These are phyloP conservation scores for Heterotis niloticus DNA, from an alignment of 2,113 vertebrate genomes.

Conservation along the genomic window DNA sequence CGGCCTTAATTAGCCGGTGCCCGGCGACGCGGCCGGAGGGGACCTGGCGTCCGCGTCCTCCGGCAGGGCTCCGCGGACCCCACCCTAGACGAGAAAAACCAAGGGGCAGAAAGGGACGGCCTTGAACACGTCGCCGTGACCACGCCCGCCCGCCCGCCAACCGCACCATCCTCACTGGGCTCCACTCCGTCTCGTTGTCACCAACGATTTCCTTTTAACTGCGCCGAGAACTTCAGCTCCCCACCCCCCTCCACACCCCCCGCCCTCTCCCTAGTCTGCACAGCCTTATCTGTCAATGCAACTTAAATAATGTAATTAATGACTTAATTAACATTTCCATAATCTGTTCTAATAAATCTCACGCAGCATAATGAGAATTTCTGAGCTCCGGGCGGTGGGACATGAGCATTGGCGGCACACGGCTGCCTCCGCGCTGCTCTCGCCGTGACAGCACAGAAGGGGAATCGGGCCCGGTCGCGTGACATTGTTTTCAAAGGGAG, in stretches of 20 bases:
- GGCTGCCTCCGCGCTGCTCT: slow-evolving; percentile 41
- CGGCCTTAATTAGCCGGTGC: slow-evolving; percentile 16
- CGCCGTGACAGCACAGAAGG: slow-evolving; percentile 45
- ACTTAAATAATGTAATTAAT: slow-evolving; percentile 83
- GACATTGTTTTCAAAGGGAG: slow-evolving; percentile 47
- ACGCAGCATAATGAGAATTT: slow-evolving; percentile 71
- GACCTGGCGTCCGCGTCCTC: not conserved
- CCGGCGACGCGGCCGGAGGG: not conserved
- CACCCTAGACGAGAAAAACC: not conserved
- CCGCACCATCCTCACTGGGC: not conserved
- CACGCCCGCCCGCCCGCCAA: not conserved
- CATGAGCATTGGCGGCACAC: slow-evolving; percentile 58
- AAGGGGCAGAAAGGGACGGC: not conserved
- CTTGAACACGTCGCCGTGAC: not conserved
- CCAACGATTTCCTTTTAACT: slow-evolving; percentile 63
- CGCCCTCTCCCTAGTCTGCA: slow-evolving; percentile 30
- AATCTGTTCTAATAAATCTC: slow-evolving; percentile 81
- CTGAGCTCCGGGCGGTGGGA: slow-evolving; percentile 65
- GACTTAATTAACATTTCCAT: slow-evolving; percentile 80
- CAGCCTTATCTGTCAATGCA: slow-evolving; percentile 72
- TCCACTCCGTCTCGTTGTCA: slow-evolving; percentile 57
- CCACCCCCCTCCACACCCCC: slow-evolving; percentile 18
- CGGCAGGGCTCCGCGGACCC: not conserved
- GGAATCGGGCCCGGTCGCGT: slow-evolving; percentile 41
- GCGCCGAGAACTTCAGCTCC: slow-evolving; percentile 53